Conservation (phyloP, 2,888 invertebrate species). For the Melieria omissa region DNA sequence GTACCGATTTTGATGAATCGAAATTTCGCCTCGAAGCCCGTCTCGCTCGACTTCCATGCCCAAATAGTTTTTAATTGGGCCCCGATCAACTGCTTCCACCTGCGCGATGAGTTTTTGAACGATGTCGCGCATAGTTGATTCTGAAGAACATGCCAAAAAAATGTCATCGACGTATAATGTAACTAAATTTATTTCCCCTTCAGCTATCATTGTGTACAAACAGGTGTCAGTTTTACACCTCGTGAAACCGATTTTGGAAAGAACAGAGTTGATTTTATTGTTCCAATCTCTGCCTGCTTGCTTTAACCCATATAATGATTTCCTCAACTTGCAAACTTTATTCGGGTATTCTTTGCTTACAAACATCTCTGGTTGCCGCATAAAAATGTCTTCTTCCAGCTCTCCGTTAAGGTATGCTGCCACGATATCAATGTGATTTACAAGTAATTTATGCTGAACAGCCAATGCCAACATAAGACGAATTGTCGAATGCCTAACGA, state of each 20-base stretch:
- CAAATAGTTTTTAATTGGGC: constrained; percentile 11
- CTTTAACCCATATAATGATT: constrained; percentile 31
- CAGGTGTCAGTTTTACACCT: no score
- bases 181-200: no score
- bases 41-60: constrained; percentile 14
- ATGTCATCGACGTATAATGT: neutral
- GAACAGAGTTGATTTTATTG: neutral
- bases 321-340: constrained; percentile 29
- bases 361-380: constrained; percentile 38
- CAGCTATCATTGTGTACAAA: no score
- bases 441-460: constrained; percentile 17
- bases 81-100: constrained; percentile 17
- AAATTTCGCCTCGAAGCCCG: neutral
- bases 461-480: constrained; percentile 19
- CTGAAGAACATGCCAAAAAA: neutral
- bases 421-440: constrained; percentile 29
- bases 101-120: constrained; percentile 3
- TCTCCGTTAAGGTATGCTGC: constrained; percentile 21
- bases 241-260: neutral
- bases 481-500: constrained; percentile 35
- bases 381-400: constrained; percentile 14
- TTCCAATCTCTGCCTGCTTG: constrained; percentile 30
- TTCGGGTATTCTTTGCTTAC: constrained; percentile 22
- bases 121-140: constrained; percentile 4
- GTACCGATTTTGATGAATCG: constrained; percentile 10